Base-by-base conservation (phyloP, 2,888 invertebrate species). In the Argyresthia goedartella region DNA sequence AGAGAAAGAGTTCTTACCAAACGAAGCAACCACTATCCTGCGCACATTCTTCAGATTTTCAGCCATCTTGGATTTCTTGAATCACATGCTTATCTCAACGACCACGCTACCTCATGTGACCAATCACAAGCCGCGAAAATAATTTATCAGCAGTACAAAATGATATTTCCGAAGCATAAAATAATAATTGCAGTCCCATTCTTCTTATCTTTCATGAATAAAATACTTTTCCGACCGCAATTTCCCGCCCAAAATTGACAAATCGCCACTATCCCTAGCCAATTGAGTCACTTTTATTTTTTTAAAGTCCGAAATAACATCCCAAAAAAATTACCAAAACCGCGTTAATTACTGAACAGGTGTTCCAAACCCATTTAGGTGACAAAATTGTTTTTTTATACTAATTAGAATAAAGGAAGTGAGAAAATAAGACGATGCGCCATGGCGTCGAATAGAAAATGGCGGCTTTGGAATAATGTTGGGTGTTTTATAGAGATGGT, bases 1-100 rank as follows among this genome's bases (percentile, higher is more conserved):
- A 25, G 25, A 25, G 25, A 6, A 25, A 25, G n/a, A 46, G 10
- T 2, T 46, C 46, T 46, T 46, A 46, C 46, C 51, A 55, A 52
- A 42, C 36, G 33, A 47, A 51, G 57, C 50, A 61, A 59, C 59
- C 65, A 34, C 25, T 9, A 25, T 25, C n/a, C 13, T 16, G 25
- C 16, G 11, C 16, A 42, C 1, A 9, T 59, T 61, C 67, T 70
- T 69, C 73, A 73, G 71, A 63, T 61, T 61, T 59, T 65, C 70
- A 54, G 82, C 85, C 85, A 85, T 85, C 66, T 85, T 85, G 76
- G 60, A 76, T 84, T 84, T 85, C 66, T 85, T 84, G 76, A 60
- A 76, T 85, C 85, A 85, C 85, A 76, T 84, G 81, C 73, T 73
- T 68, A 72, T 74, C 69, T 73, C 61, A 63, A 61, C 60, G 60